Conservation (phyloP, 2,113 vertebrate genomes). For the Bettongia penicillata region DNA sequence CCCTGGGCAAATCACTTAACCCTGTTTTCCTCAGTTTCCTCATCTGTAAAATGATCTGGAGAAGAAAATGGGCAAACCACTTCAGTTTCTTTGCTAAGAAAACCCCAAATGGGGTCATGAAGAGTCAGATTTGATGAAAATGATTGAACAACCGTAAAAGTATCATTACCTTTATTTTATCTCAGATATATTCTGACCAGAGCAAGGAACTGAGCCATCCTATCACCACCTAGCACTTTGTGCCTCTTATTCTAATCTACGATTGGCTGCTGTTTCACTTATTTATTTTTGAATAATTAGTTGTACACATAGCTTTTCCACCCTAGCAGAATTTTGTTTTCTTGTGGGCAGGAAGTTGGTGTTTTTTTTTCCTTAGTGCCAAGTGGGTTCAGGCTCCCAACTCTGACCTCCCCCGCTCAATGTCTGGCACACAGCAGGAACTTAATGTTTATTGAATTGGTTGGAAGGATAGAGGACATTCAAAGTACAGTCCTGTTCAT, state of each 20-base stretch:
- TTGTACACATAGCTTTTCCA: not conserved
- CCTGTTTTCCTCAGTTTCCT: not conserved
- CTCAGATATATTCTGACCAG: not conserved
- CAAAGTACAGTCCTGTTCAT: not conserved
- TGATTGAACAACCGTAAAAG: not conserved
- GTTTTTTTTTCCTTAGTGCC: not conserved
- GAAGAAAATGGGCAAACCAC: not conserved
- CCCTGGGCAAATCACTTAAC: not conserved
- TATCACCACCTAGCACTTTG: not conserved
- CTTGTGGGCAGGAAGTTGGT: not conserved
- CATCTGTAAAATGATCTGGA: not conserved
- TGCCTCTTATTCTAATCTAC: not conserved
- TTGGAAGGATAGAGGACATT: not conserved
- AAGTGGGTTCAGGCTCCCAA: not conserved
- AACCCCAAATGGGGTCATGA: not conserved
- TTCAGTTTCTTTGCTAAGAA: not conserved
- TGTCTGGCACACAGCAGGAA: not conserved
- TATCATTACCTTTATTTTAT: not conserved
- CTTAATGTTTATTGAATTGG: not conserved
- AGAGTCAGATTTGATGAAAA: not conserved
- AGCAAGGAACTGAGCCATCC: not conserved
- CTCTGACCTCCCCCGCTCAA: not conserved
- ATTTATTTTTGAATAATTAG: not conserved
- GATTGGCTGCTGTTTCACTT: not conserved
- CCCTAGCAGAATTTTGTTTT: not conserved